Evolutionary conservation across 2,797 vertebrate species (phyloP), one percentile per base, ranked within the genome.

Genomic region (Lerista edwardsae): DNA sequence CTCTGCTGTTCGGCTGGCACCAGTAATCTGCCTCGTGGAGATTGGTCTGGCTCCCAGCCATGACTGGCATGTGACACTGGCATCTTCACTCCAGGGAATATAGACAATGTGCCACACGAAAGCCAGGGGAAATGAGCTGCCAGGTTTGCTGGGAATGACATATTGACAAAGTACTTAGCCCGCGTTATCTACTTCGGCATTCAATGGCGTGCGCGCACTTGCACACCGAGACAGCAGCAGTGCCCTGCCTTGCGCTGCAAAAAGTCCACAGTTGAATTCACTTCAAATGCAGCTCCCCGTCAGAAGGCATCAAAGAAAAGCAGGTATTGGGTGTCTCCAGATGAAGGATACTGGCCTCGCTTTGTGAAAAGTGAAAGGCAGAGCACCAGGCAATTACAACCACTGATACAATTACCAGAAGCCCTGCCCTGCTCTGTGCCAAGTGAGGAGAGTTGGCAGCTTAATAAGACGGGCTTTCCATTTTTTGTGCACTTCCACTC

Each of bases 361-460:
- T 80, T 36, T 89, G 90, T 79, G 77, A 91, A 61, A 89, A 92
- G 83, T 10, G 1, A 47, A 7, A 87, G 89, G 92, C 91, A 93
- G 88, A 94, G 89, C 84, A 84, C 34, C 0, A 44, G 86, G 93
- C 93, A 91, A 95, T 94, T 91, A 92, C 87, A 74, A 81, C 91
- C 91, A 84, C 39, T 84, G 89, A 89, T 92, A 91, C 91, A 91
- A 94, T 90, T 86, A 88, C 91, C 86, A 86, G 93, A 92, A 88
- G 87, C 87, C 55, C 62, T 36, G 39, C 29, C 57, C 82, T 85
- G 57, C 25, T 81, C 23, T 85, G 88, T 86, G 90, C 92, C 93
- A 89, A 94, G 87, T 1, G 74, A 90, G 74, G 85, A 92, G 91
- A 75, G 75, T 80, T 94, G 95, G 95, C 94, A 94, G 86, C 85